Evolutionary conservation across 2,113 vertebrate species (phyloP).

Genomic region (Theropithecus gelada): DNA sequence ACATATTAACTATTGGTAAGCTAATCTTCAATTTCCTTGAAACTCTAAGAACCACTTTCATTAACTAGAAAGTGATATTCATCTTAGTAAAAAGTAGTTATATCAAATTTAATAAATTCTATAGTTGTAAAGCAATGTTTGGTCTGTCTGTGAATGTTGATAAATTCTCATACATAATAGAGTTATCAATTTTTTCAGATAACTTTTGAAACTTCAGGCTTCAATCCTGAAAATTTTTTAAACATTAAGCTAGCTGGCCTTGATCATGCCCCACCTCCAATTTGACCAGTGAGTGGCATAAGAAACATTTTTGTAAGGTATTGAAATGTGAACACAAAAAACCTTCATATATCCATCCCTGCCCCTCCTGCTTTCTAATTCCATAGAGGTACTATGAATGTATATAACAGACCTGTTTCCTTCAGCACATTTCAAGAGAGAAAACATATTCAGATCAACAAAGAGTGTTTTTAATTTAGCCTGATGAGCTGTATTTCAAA

Average conservation of each 20-base stretch:
- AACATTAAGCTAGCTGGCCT: not conserved
- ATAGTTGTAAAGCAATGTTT: not conserved
- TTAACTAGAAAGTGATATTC: not conserved
- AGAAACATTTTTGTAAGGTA: not conserved
- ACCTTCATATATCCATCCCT: not conserved
- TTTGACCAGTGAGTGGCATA: not conserved
- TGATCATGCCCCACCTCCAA: not conserved
- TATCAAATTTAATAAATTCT: not conserved
- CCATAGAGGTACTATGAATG: not conserved
- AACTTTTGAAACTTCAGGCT: constrained; percentile 4
- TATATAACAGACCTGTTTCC: not conserved
- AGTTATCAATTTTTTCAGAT: not conserved
- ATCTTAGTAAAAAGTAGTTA: not conserved
- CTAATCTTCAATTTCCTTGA: not conserved
- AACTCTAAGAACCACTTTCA: not conserved
- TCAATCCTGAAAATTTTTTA: constrained; percentile 10
- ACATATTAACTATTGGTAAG: not conserved
- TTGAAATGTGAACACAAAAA: not conserved
- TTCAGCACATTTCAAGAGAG: not conserved
- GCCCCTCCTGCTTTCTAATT: not conserved
- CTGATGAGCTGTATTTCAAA: constrained; percentile 48
- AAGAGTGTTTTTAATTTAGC: constrained; percentile 52
- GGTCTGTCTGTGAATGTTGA: not conserved
- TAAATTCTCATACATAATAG: not conserved
- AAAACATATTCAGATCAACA: constrained; percentile 33